Evolutionary conservation across 2,888 invertebrate genomes (phyloP), one percentile per base, ranked within the genome.

Genomic region (Eutolmus rufibarbis): DNA sequence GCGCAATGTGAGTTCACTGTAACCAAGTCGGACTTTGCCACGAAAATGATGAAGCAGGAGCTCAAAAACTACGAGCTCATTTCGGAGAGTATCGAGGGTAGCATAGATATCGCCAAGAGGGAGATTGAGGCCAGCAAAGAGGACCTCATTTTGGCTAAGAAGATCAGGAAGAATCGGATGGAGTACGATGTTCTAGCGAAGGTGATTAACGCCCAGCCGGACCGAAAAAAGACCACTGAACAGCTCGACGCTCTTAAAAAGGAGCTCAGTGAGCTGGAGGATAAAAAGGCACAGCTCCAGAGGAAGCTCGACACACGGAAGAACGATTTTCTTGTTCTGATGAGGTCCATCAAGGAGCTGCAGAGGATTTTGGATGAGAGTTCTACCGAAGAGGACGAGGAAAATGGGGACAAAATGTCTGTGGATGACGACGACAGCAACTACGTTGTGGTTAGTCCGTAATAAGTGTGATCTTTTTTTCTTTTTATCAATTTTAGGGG

Each of bases 131-230:
- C 95, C 88, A 97, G 97, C 88, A 98, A 98, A 93, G 93, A 94
- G 8, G 97, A 97, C 90, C 92, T 98, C 8, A 95, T 95, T 74
- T 94, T 96, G 90, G 98, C 98, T 0, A 97, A 97, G 91, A 95
- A 96, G 89, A 96, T 98, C 37, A 94, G 98, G 16, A 97, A 97
- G 91, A 97, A 98, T 91, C 95, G 97, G 90, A 96, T 97, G 93
- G 98, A 98, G 91, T 98, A 98, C 93, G 98, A 98, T 93, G 96
- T 98, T 14, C 91, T 98, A 66, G 98, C 98, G 0, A 97, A 97
- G 92, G 95, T 98, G 0, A 98, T 98, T 88, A 96, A 96, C 89
- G 95, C 96, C 90, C 97, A 98, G 91, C 98, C 98, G 0, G 97
- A 98, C 91, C 94, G 98, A 89, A 96, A 96, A 90, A 96, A 96